A percentile compares a stretch with the other conserved stretches of the same genome.
These are phyloP conservation scores for Poeciliopsis paucimaculata DNA, from an alignment of 2,797 vertebrate species.

Conservation along the genomic window DNA sequence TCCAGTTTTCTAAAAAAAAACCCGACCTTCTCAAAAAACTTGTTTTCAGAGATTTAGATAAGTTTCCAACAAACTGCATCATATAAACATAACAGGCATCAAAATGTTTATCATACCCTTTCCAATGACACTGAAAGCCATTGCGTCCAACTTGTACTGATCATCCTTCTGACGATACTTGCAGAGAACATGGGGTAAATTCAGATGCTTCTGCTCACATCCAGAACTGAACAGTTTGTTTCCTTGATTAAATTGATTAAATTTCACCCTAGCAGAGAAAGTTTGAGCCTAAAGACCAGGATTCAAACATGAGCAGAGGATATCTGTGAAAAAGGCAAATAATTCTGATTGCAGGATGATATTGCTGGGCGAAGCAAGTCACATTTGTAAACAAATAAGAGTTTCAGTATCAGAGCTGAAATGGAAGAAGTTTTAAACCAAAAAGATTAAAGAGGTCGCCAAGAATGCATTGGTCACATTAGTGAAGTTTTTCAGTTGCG, in stretches of 20 bases:
- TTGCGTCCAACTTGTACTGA: neutral
- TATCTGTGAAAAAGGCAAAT: neutral
- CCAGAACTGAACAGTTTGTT: neutral
- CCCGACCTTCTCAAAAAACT: neutral
- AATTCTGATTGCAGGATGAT: neutral
- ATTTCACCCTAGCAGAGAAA: neutral
- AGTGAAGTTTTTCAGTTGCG: neutral
- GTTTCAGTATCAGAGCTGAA: neutral
- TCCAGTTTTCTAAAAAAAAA: neutral
- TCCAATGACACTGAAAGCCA: neutral
- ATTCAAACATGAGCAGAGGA: neutral
- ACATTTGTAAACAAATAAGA: neutral
- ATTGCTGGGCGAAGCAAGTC: neutral
- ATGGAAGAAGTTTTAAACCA: neutral
- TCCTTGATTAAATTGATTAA: neutral
- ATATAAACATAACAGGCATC: neutral
- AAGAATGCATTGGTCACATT: neutral
- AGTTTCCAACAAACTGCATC: neutral
- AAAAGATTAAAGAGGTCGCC: neutral
- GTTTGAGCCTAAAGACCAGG: neutral
- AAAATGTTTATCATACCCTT: neutral
- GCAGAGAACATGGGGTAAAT: neutral
- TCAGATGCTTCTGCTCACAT: neutral
- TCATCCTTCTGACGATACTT: neutral
- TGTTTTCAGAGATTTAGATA: neutral